phyloP scores from a whole-genome alignment of 2,113 vertebrate species.

The Butastur rufipennis region DNA sequence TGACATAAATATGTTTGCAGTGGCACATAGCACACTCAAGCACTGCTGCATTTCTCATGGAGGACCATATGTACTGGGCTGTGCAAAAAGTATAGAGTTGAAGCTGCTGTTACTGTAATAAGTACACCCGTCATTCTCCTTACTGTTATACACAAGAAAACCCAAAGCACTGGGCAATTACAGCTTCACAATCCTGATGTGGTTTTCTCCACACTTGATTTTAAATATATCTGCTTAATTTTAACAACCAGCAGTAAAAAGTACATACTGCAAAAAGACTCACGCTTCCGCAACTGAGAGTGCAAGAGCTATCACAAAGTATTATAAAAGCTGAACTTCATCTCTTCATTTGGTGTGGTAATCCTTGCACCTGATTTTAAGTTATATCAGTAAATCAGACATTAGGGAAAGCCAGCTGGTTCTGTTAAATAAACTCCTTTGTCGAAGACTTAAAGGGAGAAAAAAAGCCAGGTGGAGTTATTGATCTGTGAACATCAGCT shows the following conservation, averaged over 20 bases:
- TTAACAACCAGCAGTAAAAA: background rate
- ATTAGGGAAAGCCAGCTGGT: conserved; percentile 33
- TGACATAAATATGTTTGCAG: background rate
- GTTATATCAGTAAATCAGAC: background rate
- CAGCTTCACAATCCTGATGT: background rate
- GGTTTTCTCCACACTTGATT: background rate
- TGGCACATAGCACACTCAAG: background rate
- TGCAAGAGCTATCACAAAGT: background rate
- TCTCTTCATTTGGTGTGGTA: background rate
- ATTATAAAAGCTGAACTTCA: background rate
- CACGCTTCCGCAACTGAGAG: background rate
- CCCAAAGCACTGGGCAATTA: background rate
- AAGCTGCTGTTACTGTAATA: background rate
- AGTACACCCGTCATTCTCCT: background rate
- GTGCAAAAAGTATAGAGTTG: background rate
- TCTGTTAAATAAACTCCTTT: conserved; percentile 46
- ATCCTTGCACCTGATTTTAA: background rate
- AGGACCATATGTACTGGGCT: background rate
- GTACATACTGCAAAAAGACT: background rate
- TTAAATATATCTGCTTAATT: background rate
- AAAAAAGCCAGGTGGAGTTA: conserved; percentile 61
- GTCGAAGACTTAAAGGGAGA: conserved; percentile 8
- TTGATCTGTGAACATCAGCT: conserved; percentile 57
- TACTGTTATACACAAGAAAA: background rate
- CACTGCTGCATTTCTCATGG: background rate